Base-by-base conservation (phyloP, 2,888 invertebrate species). In the Drosophila algonquin region DNA sequence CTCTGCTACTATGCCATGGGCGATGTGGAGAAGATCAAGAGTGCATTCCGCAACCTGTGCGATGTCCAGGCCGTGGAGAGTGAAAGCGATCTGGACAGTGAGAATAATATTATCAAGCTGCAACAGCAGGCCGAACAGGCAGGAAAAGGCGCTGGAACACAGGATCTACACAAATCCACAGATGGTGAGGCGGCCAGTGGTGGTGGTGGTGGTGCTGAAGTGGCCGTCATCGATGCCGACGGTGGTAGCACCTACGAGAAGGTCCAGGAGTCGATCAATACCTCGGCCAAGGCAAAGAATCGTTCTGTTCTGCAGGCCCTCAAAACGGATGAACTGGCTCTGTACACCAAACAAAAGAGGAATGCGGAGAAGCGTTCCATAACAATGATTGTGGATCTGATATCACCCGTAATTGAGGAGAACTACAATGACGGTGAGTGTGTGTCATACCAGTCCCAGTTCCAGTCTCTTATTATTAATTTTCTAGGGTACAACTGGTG, bases 1-100 rank as follows among this genome's bases (percentile, higher is more conserved):
- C 92, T 97, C 30, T 97, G 97, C 88, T 96, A 97, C 80, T 96
- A 96, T 90, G 97, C 97, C n/a, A 93, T 97, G 75, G 97, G 96
- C 44, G 98, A 98, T 92, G 94, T 95, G 10, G 98, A 99, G 69
- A 97, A 97, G 89, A 98, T 99, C 94, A 97, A 97, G 92, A 95
- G 96, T 71, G 96, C 97, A 0, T 99, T 99, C 93, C 95, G 96
- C 78, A 95, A 97, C 76, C 93, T 99, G 88, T 93, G 99, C 40
- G 97, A 97, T 73, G 96, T 98, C 50, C 97, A 97, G 59, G 79
- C 90, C 16, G 72, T 82, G 45, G 90, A 90, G 62, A 79, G 77
- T 10, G 90, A 90, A 56, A 87, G 80, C 14, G 90, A 90, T 74
- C 93, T 96, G 69, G 95, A 96, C 84, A 94, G 95, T 71, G 96